Evolutionary conservation across 2,797 vertebrate genomes (phyloP).

Genomic region (Melanogrammus aeglefinus): DNA sequence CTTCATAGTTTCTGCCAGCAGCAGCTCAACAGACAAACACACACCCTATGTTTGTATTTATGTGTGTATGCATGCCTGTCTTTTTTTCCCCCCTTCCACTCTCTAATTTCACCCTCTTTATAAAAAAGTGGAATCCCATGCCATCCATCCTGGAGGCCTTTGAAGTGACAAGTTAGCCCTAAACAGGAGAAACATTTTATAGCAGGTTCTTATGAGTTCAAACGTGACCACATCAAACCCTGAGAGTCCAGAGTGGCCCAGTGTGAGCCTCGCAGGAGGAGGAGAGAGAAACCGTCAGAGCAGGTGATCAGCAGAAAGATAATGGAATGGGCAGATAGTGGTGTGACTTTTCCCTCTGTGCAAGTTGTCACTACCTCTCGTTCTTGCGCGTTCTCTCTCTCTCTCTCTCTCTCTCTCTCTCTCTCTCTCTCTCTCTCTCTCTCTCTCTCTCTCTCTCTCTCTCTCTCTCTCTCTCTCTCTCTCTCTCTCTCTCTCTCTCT

Average conservation of each 20-base stretch:
- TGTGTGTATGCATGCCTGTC: not conserved
- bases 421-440: constrained; percentile 28
- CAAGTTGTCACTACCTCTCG: constrained; percentile 7
- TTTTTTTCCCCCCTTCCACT: not conserved
- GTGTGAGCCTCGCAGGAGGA: not conserved
- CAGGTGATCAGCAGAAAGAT: not conserved
- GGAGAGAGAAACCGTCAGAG: not conserved
- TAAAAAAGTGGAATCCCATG: not conserved
- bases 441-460: not conserved
- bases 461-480: not conserved
- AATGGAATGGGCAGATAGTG: constrained; percentile 9
- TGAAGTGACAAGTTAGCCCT: constrained; percentile 3
- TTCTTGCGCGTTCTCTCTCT: not conserved
- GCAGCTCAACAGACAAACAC: not conserved
- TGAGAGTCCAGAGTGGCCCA: not conserved
- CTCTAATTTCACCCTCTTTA: not conserved
- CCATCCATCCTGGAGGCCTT: not conserved
- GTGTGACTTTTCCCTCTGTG: constrained; percentile 30
- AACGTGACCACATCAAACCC: not conserved
- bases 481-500: constrained; percentile 7
- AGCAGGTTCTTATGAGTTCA: not conserved
- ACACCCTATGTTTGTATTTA: not conserved
- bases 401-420: constrained; percentile 32
- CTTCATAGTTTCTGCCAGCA: constrained; percentile 19
- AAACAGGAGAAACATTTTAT: not conserved